These are phyloP conservation scores for Oligia latruncula DNA, from an alignment of 2,888 invertebrate genomes.

Conservation along the genomic window DNA sequence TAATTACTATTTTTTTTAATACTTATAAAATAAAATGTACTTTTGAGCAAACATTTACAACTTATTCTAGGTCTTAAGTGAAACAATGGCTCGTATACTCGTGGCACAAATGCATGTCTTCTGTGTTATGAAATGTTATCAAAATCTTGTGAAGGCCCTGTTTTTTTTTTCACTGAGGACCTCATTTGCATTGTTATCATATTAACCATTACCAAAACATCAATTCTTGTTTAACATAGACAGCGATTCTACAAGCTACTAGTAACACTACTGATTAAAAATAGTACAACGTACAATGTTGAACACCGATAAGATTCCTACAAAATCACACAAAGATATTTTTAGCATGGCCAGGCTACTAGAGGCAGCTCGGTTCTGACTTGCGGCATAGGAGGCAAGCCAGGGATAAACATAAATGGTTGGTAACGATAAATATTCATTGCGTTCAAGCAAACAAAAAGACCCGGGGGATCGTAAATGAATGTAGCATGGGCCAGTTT, in stretches of 20 bases:
- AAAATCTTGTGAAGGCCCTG: background rate
- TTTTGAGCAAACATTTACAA: slow-evolving; percentile 65
- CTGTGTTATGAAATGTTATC: background rate
- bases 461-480: slow-evolving; percentile 14
- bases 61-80: slow-evolving; percentile 40
- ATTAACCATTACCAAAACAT: slow-evolving; percentile 24
- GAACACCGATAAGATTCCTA: slow-evolving; percentile 17
- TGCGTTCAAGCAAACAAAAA: background rate
- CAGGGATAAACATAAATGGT: background rate
- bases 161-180: background rate
- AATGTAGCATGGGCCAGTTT: background rate
- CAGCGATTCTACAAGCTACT: slow-evolving; percentile 30
- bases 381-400: background rate
- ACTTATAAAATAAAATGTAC: slow-evolving; percentile 47
- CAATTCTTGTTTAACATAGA: slow-evolving; percentile 23
- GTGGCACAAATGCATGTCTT: background rate
- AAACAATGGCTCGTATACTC: background rate
- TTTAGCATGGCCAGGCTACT: background rate
- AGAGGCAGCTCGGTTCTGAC: background rate
- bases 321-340: slow-evolving; percentile 8
- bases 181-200: background rate
- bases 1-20: slow-evolving; percentile 23
- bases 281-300: background rate
- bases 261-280: slow-evolving; percentile 21
- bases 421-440: slow-evolving; percentile 29